These are phyloP conservation scores for Penelope pileata DNA, from an alignment of 2,113 vertebrate genomes.

Conservation along the genomic window DNA sequence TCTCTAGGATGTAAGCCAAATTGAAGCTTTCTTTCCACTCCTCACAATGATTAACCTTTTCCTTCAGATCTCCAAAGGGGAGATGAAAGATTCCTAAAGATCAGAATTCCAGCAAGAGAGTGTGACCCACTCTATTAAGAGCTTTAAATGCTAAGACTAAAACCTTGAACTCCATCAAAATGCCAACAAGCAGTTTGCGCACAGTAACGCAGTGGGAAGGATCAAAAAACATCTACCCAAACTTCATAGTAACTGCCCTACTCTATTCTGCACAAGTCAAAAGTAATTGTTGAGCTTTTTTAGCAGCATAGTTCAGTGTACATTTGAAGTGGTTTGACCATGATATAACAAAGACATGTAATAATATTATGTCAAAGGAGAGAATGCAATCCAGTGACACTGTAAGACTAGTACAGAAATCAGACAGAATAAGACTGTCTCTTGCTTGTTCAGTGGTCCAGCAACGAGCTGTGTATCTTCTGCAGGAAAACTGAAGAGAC, in stretches of 20 bases:
- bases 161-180: conserved; percentile 47
- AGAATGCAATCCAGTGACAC: neutral
- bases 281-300: neutral
- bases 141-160: conserved; percentile 13
- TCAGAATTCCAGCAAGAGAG: conserved; percentile 32
- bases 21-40: conserved; percentile 2
- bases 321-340: neutral
- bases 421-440: neutral
- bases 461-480: neutral
- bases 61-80: neutral
- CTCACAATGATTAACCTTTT: conserved; percentile 42
- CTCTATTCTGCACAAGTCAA: neutral
- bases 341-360: neutral
- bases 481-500: rapidly evolving
- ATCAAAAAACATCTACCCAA: neutral
- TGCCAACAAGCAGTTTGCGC: conserved; percentile 4
- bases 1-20: neutral
- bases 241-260: neutral
- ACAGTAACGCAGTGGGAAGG: neutral
- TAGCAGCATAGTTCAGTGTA: neutral
- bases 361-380: neutral
- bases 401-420: neutral
- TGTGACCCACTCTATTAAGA: conserved; percentile 46
- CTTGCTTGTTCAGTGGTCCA: neutral
- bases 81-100: conserved; percentile 59